phyloP scores from a whole-genome alignment of 2,888 invertebrate species.

The Eumerus sabulonum region DNA sequence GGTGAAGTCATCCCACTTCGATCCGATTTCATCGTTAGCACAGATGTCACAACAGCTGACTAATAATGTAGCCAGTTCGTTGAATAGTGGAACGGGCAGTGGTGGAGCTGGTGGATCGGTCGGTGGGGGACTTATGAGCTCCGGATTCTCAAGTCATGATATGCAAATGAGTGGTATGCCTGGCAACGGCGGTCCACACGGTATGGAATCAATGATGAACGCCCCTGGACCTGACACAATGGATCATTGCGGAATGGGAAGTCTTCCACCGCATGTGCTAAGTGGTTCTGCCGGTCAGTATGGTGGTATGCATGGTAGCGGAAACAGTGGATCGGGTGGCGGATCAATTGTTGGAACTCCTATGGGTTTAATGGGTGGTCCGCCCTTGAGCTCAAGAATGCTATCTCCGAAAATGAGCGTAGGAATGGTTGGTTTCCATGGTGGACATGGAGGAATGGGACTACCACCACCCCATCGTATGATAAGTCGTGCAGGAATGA shows the following conservation, averaged over 20 bases:
- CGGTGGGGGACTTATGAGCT: slow-evolving; percentile 69
- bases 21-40: slow-evolving; percentile 95
- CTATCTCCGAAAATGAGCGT: slow-evolving; percentile 85
- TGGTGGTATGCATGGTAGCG: slow-evolving; percentile 65
- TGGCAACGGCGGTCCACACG: slow-evolving; percentile 61
- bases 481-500: slow-evolving; percentile 84
- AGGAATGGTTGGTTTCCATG: slow-evolving; percentile 79
- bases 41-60: slow-evolving; percentile 97
- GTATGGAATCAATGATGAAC: slow-evolving; percentile 73
- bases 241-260: slow-evolving; percentile 74
- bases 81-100: slow-evolving; percentile 77
- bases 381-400: slow-evolving; percentile 78
- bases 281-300: slow-evolving; percentile 69
- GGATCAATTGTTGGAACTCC: slow-evolving; percentile 67
- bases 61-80: slow-evolving; percentile 83
- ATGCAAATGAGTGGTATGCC: slow-evolving; percentile 71
- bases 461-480: slow-evolving; percentile 79
- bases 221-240: slow-evolving; percentile 72
- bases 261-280: slow-evolving; percentile 61
- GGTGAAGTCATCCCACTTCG: slow-evolving; percentile 87
- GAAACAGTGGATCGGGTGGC: slow-evolving; percentile 73
- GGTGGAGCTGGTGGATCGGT: slow-evolving; percentile 71
- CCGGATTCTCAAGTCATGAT: slow-evolving; percentile 70
- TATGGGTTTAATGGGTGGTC: slow-evolving; percentile 80
- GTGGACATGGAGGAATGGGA: slow-evolving; percentile 70